These are phyloP conservation scores for Tangachromis dhanisi DNA, from an alignment of 2,113 vertebrate species.

Conservation along the genomic window DNA sequence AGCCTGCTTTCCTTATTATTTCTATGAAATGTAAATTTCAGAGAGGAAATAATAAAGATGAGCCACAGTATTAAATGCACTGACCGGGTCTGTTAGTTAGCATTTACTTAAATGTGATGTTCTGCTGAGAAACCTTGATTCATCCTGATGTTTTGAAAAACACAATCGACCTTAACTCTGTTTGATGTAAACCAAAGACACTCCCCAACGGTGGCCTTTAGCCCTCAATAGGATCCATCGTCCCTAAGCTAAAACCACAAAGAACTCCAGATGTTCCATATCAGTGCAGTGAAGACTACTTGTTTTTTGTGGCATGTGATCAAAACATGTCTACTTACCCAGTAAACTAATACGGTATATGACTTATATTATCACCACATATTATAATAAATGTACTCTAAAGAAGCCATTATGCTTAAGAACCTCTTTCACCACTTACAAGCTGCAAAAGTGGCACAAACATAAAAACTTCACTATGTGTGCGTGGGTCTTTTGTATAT, in stretches of 20 bases:
- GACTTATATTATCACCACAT: background rate
- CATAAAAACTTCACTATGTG: accelerated
- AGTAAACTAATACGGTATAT: accelerated
- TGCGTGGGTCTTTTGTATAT: background rate
- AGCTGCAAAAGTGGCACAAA: background rate
- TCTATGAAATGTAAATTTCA: background rate
- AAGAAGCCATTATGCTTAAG: accelerated
- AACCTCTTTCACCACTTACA: background rate
- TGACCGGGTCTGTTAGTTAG: background rate
- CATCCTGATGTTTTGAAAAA: accelerated
- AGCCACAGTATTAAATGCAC: background rate
- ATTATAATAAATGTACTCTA: background rate
- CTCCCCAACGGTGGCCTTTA: background rate
- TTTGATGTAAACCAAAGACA: background rate
- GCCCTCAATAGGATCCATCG: background rate
- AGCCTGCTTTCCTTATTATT: background rate
- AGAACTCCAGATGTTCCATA: background rate
- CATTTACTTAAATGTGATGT: background rate
- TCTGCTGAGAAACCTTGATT: background rate
- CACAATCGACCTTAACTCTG: accelerated
- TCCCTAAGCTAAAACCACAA: background rate
- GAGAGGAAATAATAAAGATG: background rate
- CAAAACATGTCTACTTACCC: background rate
- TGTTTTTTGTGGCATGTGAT: background rate
- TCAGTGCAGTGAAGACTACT: background rate